Conservation (phyloP, 2,797 vertebrate species). For the Phoeniculus purpureus region DNA sequence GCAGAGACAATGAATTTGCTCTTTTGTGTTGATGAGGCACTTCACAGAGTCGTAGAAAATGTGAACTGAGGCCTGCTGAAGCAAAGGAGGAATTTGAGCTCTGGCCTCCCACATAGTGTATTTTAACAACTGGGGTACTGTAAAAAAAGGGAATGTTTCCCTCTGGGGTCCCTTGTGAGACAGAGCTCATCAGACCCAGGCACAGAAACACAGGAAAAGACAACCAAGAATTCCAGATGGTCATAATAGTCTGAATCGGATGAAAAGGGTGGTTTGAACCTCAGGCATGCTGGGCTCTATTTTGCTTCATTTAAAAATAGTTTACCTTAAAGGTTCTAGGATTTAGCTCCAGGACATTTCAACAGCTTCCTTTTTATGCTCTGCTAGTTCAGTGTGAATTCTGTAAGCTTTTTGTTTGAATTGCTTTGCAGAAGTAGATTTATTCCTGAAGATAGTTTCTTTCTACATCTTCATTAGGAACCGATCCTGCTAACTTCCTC, state of each 20-base stretch:
- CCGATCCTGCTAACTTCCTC: neutral
- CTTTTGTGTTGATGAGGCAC: slow-evolving; percentile 35
- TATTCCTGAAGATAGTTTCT: neutral
- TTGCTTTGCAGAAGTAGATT: neutral
- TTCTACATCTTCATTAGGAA: neutral
- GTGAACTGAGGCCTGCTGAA: slow-evolving; percentile 3
- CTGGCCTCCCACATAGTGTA: slow-evolving; percentile 47
- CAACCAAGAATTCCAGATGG: slow-evolving; percentile 46
- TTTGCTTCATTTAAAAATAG: slow-evolving; percentile 39
- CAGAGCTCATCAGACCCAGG: slow-evolving; percentile 21
- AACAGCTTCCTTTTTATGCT: neutral
- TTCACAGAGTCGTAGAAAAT: neutral
- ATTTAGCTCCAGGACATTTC: neutral
- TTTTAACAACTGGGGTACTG: slow-evolving; percentile 54
- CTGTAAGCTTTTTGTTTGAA: neutral
- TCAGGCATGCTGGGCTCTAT: neutral
- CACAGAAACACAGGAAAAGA: slow-evolving; percentile 50
- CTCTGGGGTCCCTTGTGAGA: neutral
- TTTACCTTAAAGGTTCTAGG: slow-evolving; percentile 7
- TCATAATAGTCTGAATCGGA: neutral
- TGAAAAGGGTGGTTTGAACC: slow-evolving; percentile 14
- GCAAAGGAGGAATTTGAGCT: slow-evolving; percentile 10
- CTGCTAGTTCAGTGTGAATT: neutral
- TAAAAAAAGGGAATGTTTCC: slow-evolving; percentile 12
- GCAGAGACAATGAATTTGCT: neutral